Evolutionary conservation across 2,113 vertebrate genomes (phyloP).

Genomic region (Elephantulus edwardii): DNA sequence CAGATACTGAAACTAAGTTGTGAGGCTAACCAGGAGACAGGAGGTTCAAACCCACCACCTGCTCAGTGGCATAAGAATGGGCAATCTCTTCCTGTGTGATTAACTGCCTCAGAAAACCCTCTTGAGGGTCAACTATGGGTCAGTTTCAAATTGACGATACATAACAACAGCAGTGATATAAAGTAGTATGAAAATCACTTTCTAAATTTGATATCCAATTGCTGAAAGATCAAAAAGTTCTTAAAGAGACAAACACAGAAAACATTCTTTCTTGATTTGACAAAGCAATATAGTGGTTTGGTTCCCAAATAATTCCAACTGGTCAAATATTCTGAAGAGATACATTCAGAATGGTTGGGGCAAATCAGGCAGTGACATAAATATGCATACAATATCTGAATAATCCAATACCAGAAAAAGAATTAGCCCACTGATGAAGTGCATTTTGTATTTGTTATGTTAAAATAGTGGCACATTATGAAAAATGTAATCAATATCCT

Average conservation of each 20-base stretch:
- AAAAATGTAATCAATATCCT: not conserved
- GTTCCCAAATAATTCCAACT: slow-evolving; percentile 60
- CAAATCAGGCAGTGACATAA: slow-evolving; percentile 15
- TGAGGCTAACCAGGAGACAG: too few relatives aligned
- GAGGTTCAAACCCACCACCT: too few relatives aligned
- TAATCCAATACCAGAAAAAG: slow-evolving; percentile 41
- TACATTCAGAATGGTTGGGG: not conserved
- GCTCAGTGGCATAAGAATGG: too few relatives aligned
- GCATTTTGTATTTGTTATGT: not conserved
- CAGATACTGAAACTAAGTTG: slow-evolving; percentile 72
- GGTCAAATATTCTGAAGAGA: slow-evolving; percentile 31
- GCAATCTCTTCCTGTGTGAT: too few relatives aligned
- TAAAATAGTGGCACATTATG: not conserved
- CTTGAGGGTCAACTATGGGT: too few relatives aligned
- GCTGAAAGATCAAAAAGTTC: slow-evolving; percentile 72
- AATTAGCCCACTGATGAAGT: slow-evolving; percentile 26
- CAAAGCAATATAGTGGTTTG: slow-evolving; percentile 36
- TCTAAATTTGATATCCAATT: slow-evolving; percentile 72
- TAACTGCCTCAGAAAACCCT: too few relatives aligned
- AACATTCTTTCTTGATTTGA: slow-evolving; percentile 70
- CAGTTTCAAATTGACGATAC: too few relatives aligned
- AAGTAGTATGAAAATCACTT: slow-evolving; percentile 75
- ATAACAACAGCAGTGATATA: slow-evolving; percentile 62
- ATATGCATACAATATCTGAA: not conserved
- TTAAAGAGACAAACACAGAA: slow-evolving; percentile 74